phyloP scores from a whole-genome alignment of 2,113 vertebrate genomes.

The Dissostichus mawsoni region DNA sequence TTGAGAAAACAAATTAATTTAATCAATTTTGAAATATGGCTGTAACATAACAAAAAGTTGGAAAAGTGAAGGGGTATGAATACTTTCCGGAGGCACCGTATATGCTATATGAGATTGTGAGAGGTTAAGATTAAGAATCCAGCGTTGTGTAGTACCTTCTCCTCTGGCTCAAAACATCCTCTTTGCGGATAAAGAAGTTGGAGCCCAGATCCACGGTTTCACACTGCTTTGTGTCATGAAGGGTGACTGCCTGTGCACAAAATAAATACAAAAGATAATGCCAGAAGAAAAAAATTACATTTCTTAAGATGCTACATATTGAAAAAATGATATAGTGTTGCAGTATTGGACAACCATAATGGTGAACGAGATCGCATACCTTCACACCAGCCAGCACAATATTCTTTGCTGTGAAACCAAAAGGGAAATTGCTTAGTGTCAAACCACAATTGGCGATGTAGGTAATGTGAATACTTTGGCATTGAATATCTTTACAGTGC shows the following conservation, averaged over 20 bases:
- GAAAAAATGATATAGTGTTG: not conserved
- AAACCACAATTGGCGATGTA: not conserved
- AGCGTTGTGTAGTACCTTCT: slow-evolving; percentile 85
- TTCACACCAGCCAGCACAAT: slow-evolving; percentile 96
- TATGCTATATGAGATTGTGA: not conserved
- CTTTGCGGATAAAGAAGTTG: slow-evolving; percentile 95
- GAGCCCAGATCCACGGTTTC: slow-evolving; percentile 91
- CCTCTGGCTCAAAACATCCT: slow-evolving; percentile 89
- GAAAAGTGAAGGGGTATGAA: too few relatives aligned
- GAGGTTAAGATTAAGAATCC: not conserved
- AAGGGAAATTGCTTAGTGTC: not conserved
- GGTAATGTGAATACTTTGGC: not conserved
- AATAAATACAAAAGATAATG: not conserved
- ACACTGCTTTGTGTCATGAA: slow-evolving; percentile 93
- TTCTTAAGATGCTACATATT: not conserved
- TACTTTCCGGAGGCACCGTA: too few relatives aligned
- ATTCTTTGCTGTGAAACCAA: slow-evolving; percentile 91
- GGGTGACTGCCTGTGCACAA: slow-evolving; percentile 88
- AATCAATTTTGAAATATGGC: too few relatives aligned
- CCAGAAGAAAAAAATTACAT: not conserved
- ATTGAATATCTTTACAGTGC: not conserved
- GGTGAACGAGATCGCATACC: slow-evolving; percentile 79
- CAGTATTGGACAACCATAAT: not conserved
- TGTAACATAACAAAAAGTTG: too few relatives aligned
- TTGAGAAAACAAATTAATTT: too few relatives aligned